These are phyloP conservation scores for Pangasius mekongensis DNA, from an alignment of 2,797 vertebrate species.

Conservation along the genomic window DNA sequence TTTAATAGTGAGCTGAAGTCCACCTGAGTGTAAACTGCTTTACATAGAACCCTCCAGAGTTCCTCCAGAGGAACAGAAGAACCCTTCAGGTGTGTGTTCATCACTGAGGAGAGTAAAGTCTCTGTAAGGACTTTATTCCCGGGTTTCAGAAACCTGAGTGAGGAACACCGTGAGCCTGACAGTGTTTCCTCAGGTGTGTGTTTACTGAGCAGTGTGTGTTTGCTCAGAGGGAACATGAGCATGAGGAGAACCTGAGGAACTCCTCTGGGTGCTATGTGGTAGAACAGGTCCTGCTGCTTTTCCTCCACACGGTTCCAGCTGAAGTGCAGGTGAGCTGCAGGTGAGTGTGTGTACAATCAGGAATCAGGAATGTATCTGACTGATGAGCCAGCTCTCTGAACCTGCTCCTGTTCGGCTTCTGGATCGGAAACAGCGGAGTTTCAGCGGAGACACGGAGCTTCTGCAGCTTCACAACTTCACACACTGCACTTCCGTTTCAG, in stretches of 20 bases:
- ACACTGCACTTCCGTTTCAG: neutral
- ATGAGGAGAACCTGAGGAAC: neutral
- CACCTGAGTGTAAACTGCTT: neutral
- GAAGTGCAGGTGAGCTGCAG: neutral
- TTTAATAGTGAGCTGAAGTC: neutral
- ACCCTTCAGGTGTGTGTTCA: neutral
- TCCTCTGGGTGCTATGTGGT: neutral
- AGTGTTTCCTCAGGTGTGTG: neutral
- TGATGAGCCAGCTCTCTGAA: neutral
- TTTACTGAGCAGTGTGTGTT: neutral
- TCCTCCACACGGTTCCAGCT: neutral
- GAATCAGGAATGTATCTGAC: neutral
- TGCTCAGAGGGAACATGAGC: neutral
- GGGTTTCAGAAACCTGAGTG: neutral
- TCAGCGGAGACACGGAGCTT: neutral
- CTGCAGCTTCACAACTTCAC: neutral
- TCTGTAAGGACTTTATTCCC: neutral
- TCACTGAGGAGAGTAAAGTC: neutral
- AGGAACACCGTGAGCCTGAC: neutral
- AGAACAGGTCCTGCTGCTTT: neutral
- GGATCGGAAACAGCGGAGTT: neutral
- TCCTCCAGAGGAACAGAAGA: neutral
- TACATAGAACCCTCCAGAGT: neutral
- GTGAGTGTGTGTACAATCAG: neutral
- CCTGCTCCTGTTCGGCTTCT: neutral